Evolutionary conservation across 2,888 invertebrate species (phyloP).

Genomic region (Pristionchus entomophagus): DNA sequence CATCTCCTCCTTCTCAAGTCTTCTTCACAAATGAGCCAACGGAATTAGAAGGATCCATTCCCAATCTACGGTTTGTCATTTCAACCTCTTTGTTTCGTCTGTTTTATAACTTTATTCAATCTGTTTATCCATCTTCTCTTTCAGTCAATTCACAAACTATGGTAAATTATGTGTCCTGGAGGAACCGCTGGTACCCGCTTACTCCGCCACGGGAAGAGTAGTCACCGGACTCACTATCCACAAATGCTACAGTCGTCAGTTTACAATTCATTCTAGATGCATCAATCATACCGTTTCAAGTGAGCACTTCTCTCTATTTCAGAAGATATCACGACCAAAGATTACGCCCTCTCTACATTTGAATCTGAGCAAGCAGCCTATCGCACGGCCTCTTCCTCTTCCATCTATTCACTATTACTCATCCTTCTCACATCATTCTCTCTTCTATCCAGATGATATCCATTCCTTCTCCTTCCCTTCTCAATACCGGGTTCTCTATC

Average conservation of each 20-base stretch:
- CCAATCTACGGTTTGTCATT: conserved; percentile 50
- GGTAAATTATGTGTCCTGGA: conserved; percentile 67
- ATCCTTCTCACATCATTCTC: not conserved
- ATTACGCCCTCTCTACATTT: conserved; percentile 61
- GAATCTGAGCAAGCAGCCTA: conserved; percentile 60
- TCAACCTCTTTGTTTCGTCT: no score
- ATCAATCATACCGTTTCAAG: not conserved
- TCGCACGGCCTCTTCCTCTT: conserved; percentile 38
- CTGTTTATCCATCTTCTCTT: not conserved
- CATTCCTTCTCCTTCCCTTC: not conserved
- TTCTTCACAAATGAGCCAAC: conserved; percentile 55
- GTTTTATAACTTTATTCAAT: no score
- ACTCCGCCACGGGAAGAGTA: conserved; percentile 67
- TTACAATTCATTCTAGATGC: not conserved
- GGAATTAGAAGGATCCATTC: conserved; percentile 62
- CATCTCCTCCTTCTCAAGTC: conserved; percentile 60
- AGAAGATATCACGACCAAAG: conserved; percentile 63
- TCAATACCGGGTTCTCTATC: not conserved
- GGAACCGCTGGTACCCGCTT: conserved; percentile 65
- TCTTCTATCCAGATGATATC: not conserved
- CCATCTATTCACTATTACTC: not conserved
- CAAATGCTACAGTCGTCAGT: conserved; percentile 64
- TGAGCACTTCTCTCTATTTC: conserved; percentile 13
- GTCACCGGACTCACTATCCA: conserved; percentile 58
- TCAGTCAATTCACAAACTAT: conserved; percentile 61